Evolutionary conservation across 2,888 invertebrate genomes (phyloP).

Genomic region (Axea sp.): DNA sequence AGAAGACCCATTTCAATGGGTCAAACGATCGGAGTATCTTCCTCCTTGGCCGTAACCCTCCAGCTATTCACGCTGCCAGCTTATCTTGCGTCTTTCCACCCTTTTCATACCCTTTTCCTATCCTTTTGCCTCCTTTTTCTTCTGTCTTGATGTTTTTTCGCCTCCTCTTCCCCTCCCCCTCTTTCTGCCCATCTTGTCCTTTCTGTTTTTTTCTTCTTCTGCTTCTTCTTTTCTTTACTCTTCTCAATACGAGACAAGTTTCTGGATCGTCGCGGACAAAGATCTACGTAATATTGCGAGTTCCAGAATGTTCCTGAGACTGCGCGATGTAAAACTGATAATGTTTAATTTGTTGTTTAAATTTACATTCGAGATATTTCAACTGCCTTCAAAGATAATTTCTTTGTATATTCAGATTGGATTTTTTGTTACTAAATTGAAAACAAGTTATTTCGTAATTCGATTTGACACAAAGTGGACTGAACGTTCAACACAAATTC

Average conservation of each 20-base stretch:
- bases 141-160: conserved; percentile 38
- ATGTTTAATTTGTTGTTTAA: conserved; percentile 14
- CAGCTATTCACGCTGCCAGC: conserved; percentile 50
- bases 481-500: no score
- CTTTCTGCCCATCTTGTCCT: conserved; percentile 44
- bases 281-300: conserved; percentile 32
- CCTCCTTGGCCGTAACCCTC: conserved; percentile 33
- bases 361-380: not conserved
- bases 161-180: conserved; percentile 27
- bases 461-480: no score
- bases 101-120: conserved; percentile 41
- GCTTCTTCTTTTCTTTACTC: conserved; percentile 32
- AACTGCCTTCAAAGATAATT: no score
- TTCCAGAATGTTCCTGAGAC: conserved; percentile 24
- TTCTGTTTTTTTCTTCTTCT: conserved; percentile 35
- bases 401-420: no score
- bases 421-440: no score
- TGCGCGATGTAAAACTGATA: conserved; percentile 16
- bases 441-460: no score
- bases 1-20: conserved; percentile 63
- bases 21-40: conserved; percentile 43
- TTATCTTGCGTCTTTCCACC: conserved; percentile 46
- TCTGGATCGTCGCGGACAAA: conserved; percentile 41
- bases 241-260: conserved; percentile 38
- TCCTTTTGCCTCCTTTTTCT: conserved; percentile 28